A percentile compares a stretch with the other conserved stretches of the same genome.
These are phyloP conservation scores for Gulo gulo DNA, from an alignment of 2,113 vertebrate species.

Conservation along the genomic window DNA sequence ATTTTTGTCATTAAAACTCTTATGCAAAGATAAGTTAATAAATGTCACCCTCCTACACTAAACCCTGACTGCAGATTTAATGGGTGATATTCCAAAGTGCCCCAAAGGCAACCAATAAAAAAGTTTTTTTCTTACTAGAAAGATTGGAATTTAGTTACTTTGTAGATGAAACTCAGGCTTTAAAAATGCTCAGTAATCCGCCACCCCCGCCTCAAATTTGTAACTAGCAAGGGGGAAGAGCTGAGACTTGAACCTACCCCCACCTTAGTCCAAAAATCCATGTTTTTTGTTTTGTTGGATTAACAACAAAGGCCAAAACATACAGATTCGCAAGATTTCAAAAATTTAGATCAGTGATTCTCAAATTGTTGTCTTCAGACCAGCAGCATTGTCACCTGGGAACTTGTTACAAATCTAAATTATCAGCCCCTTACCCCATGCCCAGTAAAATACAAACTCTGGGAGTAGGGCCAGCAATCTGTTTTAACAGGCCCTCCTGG, in stretches of 20 bases:
- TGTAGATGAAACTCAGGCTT: background rate
- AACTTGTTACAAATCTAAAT: background rate
- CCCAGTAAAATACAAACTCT: background rate
- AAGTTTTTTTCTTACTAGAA: background rate
- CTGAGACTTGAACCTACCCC: background rate
- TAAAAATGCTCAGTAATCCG: background rate
- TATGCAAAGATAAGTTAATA: background rate
- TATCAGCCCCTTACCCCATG: background rate
- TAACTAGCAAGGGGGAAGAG: background rate
- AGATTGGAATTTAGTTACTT: background rate
- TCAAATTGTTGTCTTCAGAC: background rate
- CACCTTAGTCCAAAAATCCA: background rate
- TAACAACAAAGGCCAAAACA: background rate
- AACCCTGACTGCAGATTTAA: background rate
- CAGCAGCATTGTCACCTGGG: background rate
- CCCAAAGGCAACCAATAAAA: background rate
- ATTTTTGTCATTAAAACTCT: background rate
- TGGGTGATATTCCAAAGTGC: too few relatives aligned
- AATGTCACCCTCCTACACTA: background rate
- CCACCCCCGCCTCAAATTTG: background rate
- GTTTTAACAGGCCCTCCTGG: background rate
- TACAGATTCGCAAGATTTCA: background rate
- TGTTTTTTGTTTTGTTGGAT: background rate
- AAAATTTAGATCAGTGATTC: background rate
- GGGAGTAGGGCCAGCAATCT: background rate